Conservation (phyloP, 2,797 vertebrate species). For the Sarcoramphus papa region DNA sequence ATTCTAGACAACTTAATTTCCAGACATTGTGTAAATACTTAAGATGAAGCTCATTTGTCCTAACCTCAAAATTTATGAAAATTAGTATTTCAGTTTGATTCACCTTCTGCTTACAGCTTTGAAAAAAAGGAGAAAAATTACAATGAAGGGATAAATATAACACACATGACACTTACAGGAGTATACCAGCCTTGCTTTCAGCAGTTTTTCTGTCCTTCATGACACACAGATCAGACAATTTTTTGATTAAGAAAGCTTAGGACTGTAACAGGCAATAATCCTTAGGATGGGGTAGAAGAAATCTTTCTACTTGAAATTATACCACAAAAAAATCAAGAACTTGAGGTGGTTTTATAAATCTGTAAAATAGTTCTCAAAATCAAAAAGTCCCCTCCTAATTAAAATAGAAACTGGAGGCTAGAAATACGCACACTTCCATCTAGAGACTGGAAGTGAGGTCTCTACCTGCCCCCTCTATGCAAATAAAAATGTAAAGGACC, state of each 20-base stretch:
- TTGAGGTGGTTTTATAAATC: neutral
- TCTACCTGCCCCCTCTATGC: neutral
- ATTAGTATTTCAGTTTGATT: neutral
- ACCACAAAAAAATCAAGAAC: neutral
- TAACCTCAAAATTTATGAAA: neutral
- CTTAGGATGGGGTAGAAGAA: neutral
- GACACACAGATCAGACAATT: neutral
- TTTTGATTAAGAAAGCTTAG: neutral
- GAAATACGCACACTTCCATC: neutral
- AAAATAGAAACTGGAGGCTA: neutral
- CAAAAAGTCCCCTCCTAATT: neutral
- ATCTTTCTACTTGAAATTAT: neutral
- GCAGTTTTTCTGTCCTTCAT: neutral
- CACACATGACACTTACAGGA: neutral
- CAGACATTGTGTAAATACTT: neutral
- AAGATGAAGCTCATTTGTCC: constrained; percentile 5
- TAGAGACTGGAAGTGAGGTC: neutral
- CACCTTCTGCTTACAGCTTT: neutral
- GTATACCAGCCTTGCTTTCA: neutral
- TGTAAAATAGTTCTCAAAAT: neutral
- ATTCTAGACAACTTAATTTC: neutral
- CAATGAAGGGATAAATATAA: neutral
- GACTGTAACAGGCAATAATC: neutral
- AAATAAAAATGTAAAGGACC: neutral
- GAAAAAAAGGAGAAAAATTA: neutral